Base-by-base conservation (phyloP, 2,113 vertebrate genomes). In the Piprites chloris region DNA sequence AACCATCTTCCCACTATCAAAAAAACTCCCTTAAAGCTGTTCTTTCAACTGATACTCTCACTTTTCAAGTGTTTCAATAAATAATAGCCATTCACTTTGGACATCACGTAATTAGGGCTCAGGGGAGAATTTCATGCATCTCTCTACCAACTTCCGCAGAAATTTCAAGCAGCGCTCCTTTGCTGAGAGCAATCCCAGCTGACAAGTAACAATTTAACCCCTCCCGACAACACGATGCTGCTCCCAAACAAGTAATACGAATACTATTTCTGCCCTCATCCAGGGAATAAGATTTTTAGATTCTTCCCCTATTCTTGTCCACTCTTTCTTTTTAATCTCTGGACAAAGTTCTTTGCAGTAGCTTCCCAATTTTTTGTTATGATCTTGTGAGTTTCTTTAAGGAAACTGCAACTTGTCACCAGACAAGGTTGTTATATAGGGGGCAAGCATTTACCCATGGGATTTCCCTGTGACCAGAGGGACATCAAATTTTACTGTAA, bases 231-330 rank as follows among this genome's bases (percentile, higher is more conserved):
- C 5, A 3, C 18, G 13, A 44, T 65, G 42, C 46, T 73, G 33
- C 35, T 90, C 23, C 41, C 10, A 39, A 62, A 62, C 6, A 14
- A 32, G 49, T 11, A 59, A 55, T 33, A 41, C 41, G 27, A 62
- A 12, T 14, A 7, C 59, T 78, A 33, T 12, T 1, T 33, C 23
- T 55, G 5, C 5, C 3, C 24, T 65, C 24, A 44, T 49, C 12
- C 0, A 2, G 27, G 19, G 47, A 79, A 47, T 6, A 71, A 62
- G 9, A 15, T 23, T 42, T 63, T 23, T 3, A 1, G 0, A 9
- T 49, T 67, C 44, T 77, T 53, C 39, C 67, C 35, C 7, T 53
- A 5, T 52, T 79, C 58, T 71, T 74, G 8, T 26, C 9, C 5
- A 47, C 1, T 5, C 12, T 56, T 47, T 44, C 20, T 32, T 49